Base-by-base conservation (phyloP, 2,888 invertebrate genomes). In the Timandra comae region DNA sequence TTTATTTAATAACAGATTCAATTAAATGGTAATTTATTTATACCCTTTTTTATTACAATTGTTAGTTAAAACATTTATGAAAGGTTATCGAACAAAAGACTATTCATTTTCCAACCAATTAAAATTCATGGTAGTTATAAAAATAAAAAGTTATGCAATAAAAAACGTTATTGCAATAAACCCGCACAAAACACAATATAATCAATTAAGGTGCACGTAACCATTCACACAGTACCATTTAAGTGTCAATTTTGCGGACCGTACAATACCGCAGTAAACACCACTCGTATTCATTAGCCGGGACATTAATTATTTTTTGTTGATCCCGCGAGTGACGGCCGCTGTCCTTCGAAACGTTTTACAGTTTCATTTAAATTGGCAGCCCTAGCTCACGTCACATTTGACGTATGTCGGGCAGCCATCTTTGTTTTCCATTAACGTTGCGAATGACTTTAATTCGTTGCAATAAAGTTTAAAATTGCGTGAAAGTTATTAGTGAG, bases 251-350 rank as follows among this genome's bases (percentile, higher is more conserved):
- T 45, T 30, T 52, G 46, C 46, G 10, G 27, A 51, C 60, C 56
- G 46, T 49, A 43, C 43, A 3, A 6, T n/a, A 34, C 37, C 47
- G 49, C 54, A 49, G 58, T 60, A 62, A n/a, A 63, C 64, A 60
- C 47, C 52, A 59, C 52, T 60, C 59, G 68, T 71, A 76, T 79
- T 80, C 77, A 81, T 81, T 80, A 80, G 72, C 57, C 53, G 59
- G 52, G 37, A 65, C 77, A 81, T 81, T 79, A 77, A 80, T 81
- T 77, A 79, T 77, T 78, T 79, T 80, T 79, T 78, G 78, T 77
- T 66, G 66, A 72, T 71, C 61, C 71, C 65, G 52, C 40, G 55
- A 56, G 64, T 56, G 67, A 64, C 66, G 57, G 48, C 44, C 53
- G 58, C 62, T 63, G 67, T 57, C 63, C 58, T 49, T 62, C 56